phyloP scores from a whole-genome alignment of 2,113 vertebrate genomes.

The Pycnonotus jocosus region DNA sequence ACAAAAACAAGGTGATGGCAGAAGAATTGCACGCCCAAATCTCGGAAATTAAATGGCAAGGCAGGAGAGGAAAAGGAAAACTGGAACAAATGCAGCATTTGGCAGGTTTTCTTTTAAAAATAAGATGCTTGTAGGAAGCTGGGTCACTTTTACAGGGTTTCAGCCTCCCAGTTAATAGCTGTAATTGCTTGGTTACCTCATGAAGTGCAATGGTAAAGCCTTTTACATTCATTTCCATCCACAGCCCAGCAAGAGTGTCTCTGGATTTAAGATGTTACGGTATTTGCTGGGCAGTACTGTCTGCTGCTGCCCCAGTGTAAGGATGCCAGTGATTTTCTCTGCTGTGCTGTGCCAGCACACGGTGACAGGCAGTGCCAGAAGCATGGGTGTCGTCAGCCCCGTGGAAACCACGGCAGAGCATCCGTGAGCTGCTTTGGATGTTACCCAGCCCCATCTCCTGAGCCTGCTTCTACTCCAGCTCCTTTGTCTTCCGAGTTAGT shows the following conservation, averaged over 20 bases:
- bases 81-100: constrained; percentile 9
- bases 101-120: constrained; percentile 35
- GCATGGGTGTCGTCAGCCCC: accelerated
- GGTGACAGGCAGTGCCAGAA: neutral
- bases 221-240: neutral
- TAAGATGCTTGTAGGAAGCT: neutral
- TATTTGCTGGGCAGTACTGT: neutral
- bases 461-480: neutral
- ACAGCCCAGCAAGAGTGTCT: neutral
- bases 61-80: neutral
- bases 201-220: constrained; percentile 12
- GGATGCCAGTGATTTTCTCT: neutral
- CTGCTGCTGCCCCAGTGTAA: neutral
- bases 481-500: constrained; percentile 1
- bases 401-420: neutral
- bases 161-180: constrained; percentile 6
- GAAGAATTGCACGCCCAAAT: neutral
- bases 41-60: neutral
- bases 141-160: constrained; percentile 13
- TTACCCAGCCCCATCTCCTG: neutral
- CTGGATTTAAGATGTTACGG: neutral
- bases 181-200: constrained; percentile 45
- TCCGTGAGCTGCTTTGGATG: accelerated
- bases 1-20: neutral
- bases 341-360: neutral